Evolutionary conservation across 1,140 invertebrate genomes (phyloP), one percentile per base, ranked within the genome.

Genomic region (Brachystomella parvula): DNA sequence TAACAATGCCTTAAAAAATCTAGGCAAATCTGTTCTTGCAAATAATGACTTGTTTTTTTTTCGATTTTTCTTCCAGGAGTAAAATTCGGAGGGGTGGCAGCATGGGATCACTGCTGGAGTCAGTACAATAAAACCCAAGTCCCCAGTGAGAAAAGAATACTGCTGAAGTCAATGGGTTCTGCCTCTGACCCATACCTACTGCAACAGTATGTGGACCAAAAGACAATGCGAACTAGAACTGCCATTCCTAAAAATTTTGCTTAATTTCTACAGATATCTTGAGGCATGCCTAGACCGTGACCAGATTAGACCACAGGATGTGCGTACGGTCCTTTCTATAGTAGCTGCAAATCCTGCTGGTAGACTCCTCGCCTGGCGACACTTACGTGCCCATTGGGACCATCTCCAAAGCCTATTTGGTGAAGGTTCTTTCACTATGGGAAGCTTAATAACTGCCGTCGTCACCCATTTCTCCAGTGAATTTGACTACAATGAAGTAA

Each of bases 31-130:
- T n/a, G n/a, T n/a, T n/a, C n/a, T n/a, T n/a, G n/a, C 39, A 44
- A 44, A 44, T 9, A n/a, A 44, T 44, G 39, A 44, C 39, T 44
- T 12, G 59, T 44, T 12, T 28, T 39, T 31, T 33, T 47, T 63
- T 17, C 57, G 6, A 30, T 33, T 62, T 47, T 32, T 56, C n/a
- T 66, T 65, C 3, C 44, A 75, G 74, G 73, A 21, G 76, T 86
- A 15, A 82, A 83, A 71, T 85, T 86, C 71, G 89, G 89, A 0
- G 82, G 83, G 0, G 82, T 85, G 61, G 76, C 79, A 12, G 88
- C 89, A 73, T 92, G 89, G 89, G 81, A 85, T 47, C 82, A 85
- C 75, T 89, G 87, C 69, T 90, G 87, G 85, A 76, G 84, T 17
- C 80, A 81, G 47, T 90, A 88, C 75, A 83, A 85, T 64, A 82